Conservation (phyloP, 2,113 vertebrate genomes). For the Myrmecobius fasciatus region DNA sequence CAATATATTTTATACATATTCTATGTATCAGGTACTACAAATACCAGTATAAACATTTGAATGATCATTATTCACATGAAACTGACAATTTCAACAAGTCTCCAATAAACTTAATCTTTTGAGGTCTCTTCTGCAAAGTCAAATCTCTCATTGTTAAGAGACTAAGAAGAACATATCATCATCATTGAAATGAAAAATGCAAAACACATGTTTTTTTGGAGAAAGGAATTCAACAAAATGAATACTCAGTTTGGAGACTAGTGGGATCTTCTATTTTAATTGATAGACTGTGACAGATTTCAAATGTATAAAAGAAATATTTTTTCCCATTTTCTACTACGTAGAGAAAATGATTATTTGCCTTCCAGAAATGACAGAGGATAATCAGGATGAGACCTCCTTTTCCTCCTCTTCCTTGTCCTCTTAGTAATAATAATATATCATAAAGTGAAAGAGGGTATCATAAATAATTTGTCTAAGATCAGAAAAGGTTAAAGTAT, state of each 20-base stretch:
- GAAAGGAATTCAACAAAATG: not conserved
- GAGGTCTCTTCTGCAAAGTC: not conserved
- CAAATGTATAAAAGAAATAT: not conserved
- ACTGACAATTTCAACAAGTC: not conserved
- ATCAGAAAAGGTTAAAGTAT: not conserved
- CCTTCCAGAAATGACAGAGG: not conserved
- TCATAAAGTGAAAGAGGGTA: not conserved
- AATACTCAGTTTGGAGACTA: not conserved
- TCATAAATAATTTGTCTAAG: not conserved
- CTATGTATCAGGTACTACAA: not conserved
- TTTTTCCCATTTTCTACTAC: not conserved
- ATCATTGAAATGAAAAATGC: not conserved
- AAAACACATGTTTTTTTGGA: not conserved
- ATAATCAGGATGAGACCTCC: not conserved
- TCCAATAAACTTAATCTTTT: not conserved
- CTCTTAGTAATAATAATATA: not conserved
- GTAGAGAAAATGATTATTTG: not conserved
- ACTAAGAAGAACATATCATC: not conserved
- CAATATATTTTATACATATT: not conserved
- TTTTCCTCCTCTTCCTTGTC: not conserved
- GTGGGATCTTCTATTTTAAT: not conserved
- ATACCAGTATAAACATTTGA: not conserved
- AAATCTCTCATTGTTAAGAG: not conserved
- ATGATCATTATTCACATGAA: not conserved
- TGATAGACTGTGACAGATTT: not conserved